Base-by-base conservation (phyloP, 2,113 vertebrate genomes). In the Tyrannus savana region DNA sequence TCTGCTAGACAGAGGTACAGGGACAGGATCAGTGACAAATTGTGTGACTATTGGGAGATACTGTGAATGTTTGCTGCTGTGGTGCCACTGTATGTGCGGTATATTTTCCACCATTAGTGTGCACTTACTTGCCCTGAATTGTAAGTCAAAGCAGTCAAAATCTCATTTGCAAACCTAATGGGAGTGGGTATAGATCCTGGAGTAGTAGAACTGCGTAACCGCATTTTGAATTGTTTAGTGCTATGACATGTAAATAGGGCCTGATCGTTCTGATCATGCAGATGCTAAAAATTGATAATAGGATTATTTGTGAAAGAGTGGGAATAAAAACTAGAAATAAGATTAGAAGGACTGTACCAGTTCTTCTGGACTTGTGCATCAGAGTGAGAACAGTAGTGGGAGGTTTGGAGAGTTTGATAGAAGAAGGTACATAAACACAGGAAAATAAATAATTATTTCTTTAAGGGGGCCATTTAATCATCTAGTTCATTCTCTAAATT, bases 81-180 rank as follows among this genome's bases (percentile, higher is more conserved):
- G 42, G 19, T 90, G 72, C 68, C 3, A 4, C 39, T 74, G 5
- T 28, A 27, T 31, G 17, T 50, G 63, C 13, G 9, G 30, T 60
- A 1, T 67, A 4, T 87, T 90, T 94, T 86, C 42, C n/a, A 49
- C n/a, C 7, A 14, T 44, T 83, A 59, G 24, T 5, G 30, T 81
- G 35, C 35, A 22, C 41, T 88, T 71, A 53, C 25, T 78, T 80
- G n/a, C 22, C 46, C 19, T 47, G 23, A 25, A 10, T 33, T 69
- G 19, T 68, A 67, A 90, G 60, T 85, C n/a, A 79, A 60, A 75
- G 69, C 64, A 75, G 84, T 89, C 50, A 84, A 76, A 95, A 83
- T 88, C 64, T 88, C 30, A 67, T 93, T 95, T 94, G 58, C 63
- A 90, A 95, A 59, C 19, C 58, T 84, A 89, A 75, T 82, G 62